Conservation (phyloP, 2,888 invertebrate species). For the Gari tellinella region DNA sequence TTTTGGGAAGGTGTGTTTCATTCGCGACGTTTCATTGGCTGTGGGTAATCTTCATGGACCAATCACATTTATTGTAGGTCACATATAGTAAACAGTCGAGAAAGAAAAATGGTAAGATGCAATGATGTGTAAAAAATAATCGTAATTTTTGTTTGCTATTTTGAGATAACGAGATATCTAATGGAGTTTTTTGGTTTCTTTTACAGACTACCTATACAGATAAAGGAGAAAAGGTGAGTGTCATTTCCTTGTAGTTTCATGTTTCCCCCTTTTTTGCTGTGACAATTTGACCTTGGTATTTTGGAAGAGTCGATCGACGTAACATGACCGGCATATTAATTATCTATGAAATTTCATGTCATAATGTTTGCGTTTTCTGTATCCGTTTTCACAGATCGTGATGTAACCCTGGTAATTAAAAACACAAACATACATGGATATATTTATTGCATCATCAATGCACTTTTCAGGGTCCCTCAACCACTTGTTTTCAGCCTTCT, state of each 20-base stretch:
- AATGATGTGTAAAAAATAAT: background rate
- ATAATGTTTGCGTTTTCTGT: no score
- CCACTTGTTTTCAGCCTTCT: no score
- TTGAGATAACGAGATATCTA: background rate
- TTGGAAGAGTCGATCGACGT: background rate
- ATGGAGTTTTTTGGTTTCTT: conserved; percentile 34
- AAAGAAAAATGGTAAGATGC: conserved; percentile 12
- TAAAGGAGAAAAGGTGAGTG: conserved; percentile 60
- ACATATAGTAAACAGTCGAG: no score
- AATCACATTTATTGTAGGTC: no score
- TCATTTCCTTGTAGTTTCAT: conserved; percentile 14
- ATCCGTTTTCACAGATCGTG: background rate
- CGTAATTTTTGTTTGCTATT: background rate
- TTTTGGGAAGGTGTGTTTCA: no score
- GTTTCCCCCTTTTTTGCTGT: background rate
- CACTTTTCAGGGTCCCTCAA: no score
- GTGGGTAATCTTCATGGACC: no score
- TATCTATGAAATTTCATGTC: no score
- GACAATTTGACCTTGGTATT: conserved; percentile 39
- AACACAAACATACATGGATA: background rate
- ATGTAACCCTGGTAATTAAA: background rate
- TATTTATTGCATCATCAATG: background rate
- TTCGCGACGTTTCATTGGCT: no score
- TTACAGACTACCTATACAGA: conserved; percentile 60
- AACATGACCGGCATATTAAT: no score